Conservation (phyloP, 2,888 invertebrate genomes). For the Phalera bucephala region DNA sequence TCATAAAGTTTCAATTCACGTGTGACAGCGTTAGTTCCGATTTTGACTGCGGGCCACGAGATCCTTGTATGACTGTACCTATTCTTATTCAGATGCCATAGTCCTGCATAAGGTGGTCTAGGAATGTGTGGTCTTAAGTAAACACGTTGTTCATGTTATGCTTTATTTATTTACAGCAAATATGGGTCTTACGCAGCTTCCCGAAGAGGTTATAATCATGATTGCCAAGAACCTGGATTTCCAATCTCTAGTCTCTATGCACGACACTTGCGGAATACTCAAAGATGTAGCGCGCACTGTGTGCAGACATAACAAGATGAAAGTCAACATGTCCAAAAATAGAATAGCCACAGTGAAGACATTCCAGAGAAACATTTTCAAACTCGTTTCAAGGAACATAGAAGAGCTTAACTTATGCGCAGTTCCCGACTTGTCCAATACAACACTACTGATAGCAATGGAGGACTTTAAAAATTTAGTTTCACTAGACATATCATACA, state of each 20-base stretch:
- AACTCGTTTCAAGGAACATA: slow-evolving; percentile 46
- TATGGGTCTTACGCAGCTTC: slow-evolving; percentile 43
- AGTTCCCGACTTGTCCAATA: slow-evolving; percentile 50
- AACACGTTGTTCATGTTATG: too few species aligned
- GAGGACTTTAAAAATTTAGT: slow-evolving; percentile 48
- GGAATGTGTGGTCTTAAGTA: too few species aligned
- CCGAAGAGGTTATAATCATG: slow-evolving; percentile 62
- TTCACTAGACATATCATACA: slow-evolving; percentile 60
- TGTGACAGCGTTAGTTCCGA: too few species aligned
- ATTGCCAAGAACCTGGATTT: slow-evolving; percentile 54
- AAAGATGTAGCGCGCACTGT: slow-evolving; percentile 44
- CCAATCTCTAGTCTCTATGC: slow-evolving; percentile 42
- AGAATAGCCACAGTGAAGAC: slow-evolving; percentile 46
- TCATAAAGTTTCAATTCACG: too few species aligned
- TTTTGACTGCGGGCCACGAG: too few species aligned
- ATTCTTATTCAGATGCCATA: too few species aligned
- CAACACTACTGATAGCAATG: slow-evolving; percentile 42
- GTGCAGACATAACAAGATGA: slow-evolving; percentile 44
- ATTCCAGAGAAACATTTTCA: slow-evolving; percentile 51
- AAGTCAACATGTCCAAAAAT: slow-evolving; percentile 49
- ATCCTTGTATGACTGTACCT: too few species aligned
- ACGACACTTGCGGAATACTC: slow-evolving; percentile 45
- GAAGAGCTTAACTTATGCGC: slow-evolving; percentile 53
- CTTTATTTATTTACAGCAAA: slow-evolving; percentile 27
- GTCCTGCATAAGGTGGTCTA: too few species aligned